A percentile compares a stretch with the other conserved stretches of the same genome.
Conservation (phyloP, 2,888 invertebrate species). For the Oscheius onirici region DNA sequence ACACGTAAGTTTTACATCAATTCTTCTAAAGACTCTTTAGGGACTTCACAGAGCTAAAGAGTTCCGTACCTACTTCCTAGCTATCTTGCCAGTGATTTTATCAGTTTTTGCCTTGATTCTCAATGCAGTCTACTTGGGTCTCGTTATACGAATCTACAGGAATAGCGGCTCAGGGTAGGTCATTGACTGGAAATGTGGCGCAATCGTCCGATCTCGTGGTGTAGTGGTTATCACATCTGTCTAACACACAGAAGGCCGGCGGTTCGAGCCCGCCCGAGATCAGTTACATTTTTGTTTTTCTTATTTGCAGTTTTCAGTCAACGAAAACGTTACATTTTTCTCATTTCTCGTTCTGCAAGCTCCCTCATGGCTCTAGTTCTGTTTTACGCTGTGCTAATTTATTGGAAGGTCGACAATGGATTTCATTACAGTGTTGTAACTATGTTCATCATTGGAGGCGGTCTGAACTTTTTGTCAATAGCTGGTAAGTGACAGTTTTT, state of each 20-base stretch:
- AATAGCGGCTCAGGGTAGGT: slow-evolving; percentile 41
- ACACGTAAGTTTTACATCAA: slow-evolving; percentile 23
- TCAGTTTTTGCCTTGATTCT: slow-evolving; percentile 60
- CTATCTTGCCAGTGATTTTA: slow-evolving; percentile 63
- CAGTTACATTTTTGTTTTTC: slow-evolving; percentile 15
- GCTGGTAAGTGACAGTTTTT: slow-evolving; percentile 58
- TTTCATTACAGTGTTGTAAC: slow-evolving; percentile 64
- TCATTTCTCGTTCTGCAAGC: slow-evolving; percentile 60
- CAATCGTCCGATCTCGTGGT: slow-evolving; percentile 23
- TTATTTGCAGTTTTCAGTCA: slow-evolving; percentile 48
- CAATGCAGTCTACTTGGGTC: slow-evolving; percentile 57
- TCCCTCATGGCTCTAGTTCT: slow-evolving; percentile 60
- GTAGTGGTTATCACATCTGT: slow-evolving; percentile 56
- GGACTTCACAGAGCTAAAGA: slow-evolving; percentile 67
- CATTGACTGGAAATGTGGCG: background rate
- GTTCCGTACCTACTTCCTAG: slow-evolving; percentile 66
- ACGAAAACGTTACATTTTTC: slow-evolving; percentile 61
- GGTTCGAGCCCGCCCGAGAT: slow-evolving; percentile 57
- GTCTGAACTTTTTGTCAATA: slow-evolving; percentile 58
- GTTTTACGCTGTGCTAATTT: slow-evolving; percentile 64
- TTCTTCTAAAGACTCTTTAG: slow-evolving; percentile 28
- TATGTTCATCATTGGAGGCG: slow-evolving; percentile 63
- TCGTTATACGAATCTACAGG: slow-evolving; percentile 38
- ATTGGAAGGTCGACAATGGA: slow-evolving; percentile 58
- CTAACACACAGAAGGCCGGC: slow-evolving; percentile 56